A percentile compares a stretch with the other conserved stretches of the same genome.
Evolutionary conservation across 2,888 invertebrate genomes (phyloP).

Genomic region (Drosophila fungiperda): DNA sequence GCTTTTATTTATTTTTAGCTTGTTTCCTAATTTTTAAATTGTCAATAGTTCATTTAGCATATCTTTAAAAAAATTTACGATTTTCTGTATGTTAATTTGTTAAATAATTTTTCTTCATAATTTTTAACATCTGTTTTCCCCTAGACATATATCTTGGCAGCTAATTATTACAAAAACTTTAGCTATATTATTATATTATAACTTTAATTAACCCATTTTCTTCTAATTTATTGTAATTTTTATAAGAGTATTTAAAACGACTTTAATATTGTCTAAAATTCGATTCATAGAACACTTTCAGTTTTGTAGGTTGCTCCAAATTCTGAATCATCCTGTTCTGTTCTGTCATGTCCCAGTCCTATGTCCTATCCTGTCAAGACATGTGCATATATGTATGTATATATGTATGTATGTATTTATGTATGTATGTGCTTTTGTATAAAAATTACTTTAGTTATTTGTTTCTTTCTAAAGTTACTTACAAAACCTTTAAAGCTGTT

Average conservation of each 20-base stretch:
- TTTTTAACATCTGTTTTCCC: background rate
- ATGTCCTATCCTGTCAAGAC: conserved; percentile 37
- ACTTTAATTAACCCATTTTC: background rate
- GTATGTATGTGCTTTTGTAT: conserved; percentile 23
- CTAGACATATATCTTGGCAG: background rate
- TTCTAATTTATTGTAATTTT: background rate
- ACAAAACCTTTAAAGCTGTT: conserved; percentile 93
- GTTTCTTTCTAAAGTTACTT: conserved; percentile 86
- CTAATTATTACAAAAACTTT: background rate
- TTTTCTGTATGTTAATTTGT: background rate
- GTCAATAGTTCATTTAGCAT: background rate
- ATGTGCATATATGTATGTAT: conserved; percentile 13
- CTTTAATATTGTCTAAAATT: background rate
- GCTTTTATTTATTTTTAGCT: background rate
- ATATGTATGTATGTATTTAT: conserved; percentile 10
- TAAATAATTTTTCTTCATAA: background rate
- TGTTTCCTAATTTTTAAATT: background rate
- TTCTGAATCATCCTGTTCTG: conserved; percentile 8
- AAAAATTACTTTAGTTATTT: conserved; percentile 58
- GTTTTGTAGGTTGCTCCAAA: conserved; percentile 45
- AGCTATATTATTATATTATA: background rate
- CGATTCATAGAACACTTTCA: conserved; percentile 59
- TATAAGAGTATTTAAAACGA: conserved; percentile 31
- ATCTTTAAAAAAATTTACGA: background rate
- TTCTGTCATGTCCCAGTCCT: conserved; percentile 13